These are phyloP conservation scores for Anarhynchus alexandrinus DNA, from an alignment of 2,113 vertebrate species.

Conservation along the genomic window DNA sequence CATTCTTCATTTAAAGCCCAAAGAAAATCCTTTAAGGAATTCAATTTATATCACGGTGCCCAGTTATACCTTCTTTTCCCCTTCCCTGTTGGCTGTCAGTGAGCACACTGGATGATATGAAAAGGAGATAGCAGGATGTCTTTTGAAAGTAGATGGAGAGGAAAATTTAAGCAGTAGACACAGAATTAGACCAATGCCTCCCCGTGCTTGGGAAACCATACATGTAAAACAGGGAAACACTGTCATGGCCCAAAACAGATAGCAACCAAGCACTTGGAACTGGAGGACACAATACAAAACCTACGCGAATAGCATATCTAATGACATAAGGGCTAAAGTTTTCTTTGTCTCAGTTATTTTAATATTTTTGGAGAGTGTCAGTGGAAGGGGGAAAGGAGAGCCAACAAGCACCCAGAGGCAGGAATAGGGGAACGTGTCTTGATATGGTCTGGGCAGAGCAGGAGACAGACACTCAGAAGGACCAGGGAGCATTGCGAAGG, in stretches of 20 bases:
- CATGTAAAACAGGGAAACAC: not conserved
- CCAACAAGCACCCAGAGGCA: not conserved
- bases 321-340: not conserved
- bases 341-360: not conserved
- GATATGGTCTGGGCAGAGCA: not conserved
- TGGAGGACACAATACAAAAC: not conserved
- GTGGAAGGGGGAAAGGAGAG: not conserved
- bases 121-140: not conserved
- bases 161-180: not conserved
- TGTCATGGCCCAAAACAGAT: not conserved
- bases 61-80: not conserved
- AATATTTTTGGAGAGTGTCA: not conserved
- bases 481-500: not conserved
- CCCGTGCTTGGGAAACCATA: not conserved
- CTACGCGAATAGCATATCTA: not conserved
- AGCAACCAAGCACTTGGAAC: not conserved
- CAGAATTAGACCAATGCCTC: not conserved
- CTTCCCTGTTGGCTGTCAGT: not conserved
- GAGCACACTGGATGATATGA: not conserved
- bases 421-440: not conserved
- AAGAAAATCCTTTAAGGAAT: not conserved
- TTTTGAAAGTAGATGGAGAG: not conserved
- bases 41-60: not conserved
- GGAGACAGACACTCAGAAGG: not conserved
- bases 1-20: not conserved